Percentiles rank a stretch among this genome's conserved stretches.
These are phyloP conservation scores for Sarcoramphus papa DNA, from an alignment of 2,797 vertebrate species.

Conservation along the genomic window DNA sequence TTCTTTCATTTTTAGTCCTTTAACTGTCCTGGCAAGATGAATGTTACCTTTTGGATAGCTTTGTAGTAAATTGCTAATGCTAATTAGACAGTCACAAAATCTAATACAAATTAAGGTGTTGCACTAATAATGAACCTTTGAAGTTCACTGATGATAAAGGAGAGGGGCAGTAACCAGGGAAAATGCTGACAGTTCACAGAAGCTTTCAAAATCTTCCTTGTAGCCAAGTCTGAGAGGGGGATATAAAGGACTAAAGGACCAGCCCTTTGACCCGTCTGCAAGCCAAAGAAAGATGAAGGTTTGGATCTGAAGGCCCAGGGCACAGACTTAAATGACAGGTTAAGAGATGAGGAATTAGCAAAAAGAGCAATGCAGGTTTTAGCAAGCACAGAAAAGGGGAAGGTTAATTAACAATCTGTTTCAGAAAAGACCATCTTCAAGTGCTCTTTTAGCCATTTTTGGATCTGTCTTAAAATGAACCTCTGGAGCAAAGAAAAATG, in stretches of 20 bases:
- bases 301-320: background rate
- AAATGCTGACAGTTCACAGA: background rate
- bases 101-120: background rate
- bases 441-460: background rate
- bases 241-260: background rate
- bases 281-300: background rate
- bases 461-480: background rate
- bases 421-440: background rate
- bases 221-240: background rate
- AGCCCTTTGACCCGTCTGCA: background rate
- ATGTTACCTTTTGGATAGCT: background rate
- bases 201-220: background rate
- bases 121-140: background rate
- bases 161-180: background rate
- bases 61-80: background rate
- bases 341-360: background rate
- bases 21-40: background rate
- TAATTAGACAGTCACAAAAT: background rate
- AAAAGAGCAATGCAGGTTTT: background rate
- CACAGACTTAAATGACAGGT: background rate
- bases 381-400: background rate
- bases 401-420: constrained; percentile 22
- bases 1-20: background rate
- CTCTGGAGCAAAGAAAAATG: background rate
- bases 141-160: background rate